Evolutionary conservation across 2,888 invertebrate genomes (phyloP), one percentile per base, ranked within the genome.

Genomic region (Buathra laborator): DNA sequence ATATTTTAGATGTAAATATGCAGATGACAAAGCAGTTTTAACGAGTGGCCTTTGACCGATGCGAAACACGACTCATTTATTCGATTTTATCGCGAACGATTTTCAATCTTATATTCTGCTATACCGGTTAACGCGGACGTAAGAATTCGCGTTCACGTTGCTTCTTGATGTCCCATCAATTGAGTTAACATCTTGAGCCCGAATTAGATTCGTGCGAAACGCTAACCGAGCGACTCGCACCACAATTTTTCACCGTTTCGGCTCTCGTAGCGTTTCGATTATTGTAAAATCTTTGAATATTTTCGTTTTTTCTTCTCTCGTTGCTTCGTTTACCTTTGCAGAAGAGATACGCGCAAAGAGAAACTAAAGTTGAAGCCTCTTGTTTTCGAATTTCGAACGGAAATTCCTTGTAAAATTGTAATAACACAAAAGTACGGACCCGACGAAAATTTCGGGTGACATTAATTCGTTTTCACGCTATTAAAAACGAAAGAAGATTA

Each of bases 401-500:
- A n/a, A 29, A 37, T 56, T 62, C 68, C 72, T 62, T 62, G 29
- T 70, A 74, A 64, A 12, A 74, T 70, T 74, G 78, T 79, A 59
- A 70, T 43, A 66, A 51, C 67, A 46, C 59, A 19, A 37, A 37
- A 53, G 71, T 10, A 24, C 48, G 24, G 59, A 24, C 51, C 16
- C 56, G 59, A 46, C 64, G 29, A n/a, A 46, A 67, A 14, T 43
- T 43, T 75, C 37, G 62, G 67, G 16, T 53, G 3, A 46, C 14
- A 48, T 59, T 24, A 46, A 32, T 62, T 75, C 64, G 79, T 59
- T 66, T 37, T 10, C 24, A 77, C 75, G 83, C 37, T 24, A 82
- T 74, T 68, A 59, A 85, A 85, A 87, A 89, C 24, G 24, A 87
- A 86, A 87, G 88, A 88, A 53, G 19, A 53, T 16, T 86, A 46